Conservation (phyloP, 30 jellyfish, hydroid and myxozoan species). For the Turritopsis dohrnii region DNA sequence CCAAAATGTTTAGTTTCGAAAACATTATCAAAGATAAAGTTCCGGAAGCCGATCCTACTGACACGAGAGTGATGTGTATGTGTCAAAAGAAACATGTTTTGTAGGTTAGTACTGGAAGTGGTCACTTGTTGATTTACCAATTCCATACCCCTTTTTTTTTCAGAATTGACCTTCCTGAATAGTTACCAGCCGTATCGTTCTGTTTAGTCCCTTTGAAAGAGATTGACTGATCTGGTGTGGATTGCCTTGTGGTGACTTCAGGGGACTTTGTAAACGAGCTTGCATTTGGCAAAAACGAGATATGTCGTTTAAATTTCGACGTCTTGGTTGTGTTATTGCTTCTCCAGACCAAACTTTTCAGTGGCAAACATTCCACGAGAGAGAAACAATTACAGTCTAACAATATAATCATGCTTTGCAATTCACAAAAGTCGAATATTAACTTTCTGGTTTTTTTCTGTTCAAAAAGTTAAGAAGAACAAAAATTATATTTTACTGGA, state of each 20-base stretch:
- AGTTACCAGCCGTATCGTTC: slow-evolving; percentile 62
- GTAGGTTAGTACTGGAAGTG: slow-evolving; percentile 97
- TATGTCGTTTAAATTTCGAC: not conserved
- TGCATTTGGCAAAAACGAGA: slow-evolving; percentile 15
- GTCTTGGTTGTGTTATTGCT: too few species aligned
- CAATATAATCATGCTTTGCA: too few species aligned
- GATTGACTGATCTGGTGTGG: slow-evolving; percentile 17
- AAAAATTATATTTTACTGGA: too few species aligned
- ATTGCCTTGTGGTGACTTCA: slow-evolving; percentile 48
- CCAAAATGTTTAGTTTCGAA: slow-evolving; percentile 46
- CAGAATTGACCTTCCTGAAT: slow-evolving; percentile 14
- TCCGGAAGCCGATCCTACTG: slow-evolving; percentile 48
- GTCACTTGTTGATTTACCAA: slow-evolving; percentile 58
- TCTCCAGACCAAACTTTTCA: too few species aligned
- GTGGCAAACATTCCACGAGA: too few species aligned
- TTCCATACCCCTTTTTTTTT: not conserved
- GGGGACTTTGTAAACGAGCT: slow-evolving; percentile 59
- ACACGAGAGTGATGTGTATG: slow-evolving; percentile 72
- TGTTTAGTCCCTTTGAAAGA: slow-evolving; percentile 13
- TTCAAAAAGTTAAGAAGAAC: too few species aligned
- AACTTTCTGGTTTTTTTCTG: too few species aligned
- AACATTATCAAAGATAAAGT: slow-evolving; percentile 24
- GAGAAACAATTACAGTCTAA: too few species aligned
- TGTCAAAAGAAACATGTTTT: slow-evolving; percentile 54
- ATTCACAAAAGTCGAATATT: too few species aligned